These are phyloP conservation scores for Eristalinus aeneus DNA, from an alignment of 2,888 invertebrate genomes.

Conservation along the genomic window DNA sequence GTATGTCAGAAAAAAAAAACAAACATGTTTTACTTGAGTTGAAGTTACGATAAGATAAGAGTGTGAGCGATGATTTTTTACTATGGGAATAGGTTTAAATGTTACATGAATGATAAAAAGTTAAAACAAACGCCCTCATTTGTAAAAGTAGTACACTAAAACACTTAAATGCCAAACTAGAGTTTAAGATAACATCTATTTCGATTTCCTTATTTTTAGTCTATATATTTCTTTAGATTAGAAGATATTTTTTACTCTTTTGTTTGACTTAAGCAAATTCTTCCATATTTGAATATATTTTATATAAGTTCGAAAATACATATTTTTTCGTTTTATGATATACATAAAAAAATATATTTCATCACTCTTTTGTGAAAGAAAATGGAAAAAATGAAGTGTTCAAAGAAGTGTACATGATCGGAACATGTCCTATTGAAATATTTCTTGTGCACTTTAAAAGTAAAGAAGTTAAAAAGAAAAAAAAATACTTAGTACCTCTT, in stretches of 20 bases:
- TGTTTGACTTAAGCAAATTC: slow-evolving; percentile 58
- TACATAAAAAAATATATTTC: not conserved
- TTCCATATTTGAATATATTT: slow-evolving; percentile 51
- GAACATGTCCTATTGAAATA: not conserved
- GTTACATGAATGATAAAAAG: slow-evolving; percentile 38
- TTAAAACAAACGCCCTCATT: slow-evolving; percentile 44
- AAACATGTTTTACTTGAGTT: slow-evolving; percentile 49
- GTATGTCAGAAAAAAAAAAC: slow-evolving; percentile 7
- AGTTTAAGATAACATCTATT: slow-evolving; percentile 46
- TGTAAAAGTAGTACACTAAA: slow-evolving; percentile 55
- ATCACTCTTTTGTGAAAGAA: not conserved
- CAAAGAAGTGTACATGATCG: slow-evolving; percentile 1
- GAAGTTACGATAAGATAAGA: slow-evolving; percentile 53
- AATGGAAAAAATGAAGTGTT: slow-evolving; percentile 11
- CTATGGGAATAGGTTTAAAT: slow-evolving; percentile 53
- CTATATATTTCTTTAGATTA: slow-evolving; percentile 20
- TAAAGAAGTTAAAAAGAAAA: not conserved
- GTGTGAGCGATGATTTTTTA: slow-evolving; percentile 56
- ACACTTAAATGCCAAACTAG: slow-evolving; percentile 70
- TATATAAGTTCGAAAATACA: not conserved
- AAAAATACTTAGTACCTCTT: slow-evolving; percentile 35
- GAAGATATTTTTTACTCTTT: slow-evolving; percentile 7
- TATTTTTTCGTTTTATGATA: not conserved
- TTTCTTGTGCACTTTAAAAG: not conserved
- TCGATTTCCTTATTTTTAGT: slow-evolving; percentile 47